Percentiles rank a stretch among this genome's conserved stretches.
Evolutionary conservation across 2,113 vertebrate species (phyloP).

Genomic region (Callaeas wilsoni): DNA sequence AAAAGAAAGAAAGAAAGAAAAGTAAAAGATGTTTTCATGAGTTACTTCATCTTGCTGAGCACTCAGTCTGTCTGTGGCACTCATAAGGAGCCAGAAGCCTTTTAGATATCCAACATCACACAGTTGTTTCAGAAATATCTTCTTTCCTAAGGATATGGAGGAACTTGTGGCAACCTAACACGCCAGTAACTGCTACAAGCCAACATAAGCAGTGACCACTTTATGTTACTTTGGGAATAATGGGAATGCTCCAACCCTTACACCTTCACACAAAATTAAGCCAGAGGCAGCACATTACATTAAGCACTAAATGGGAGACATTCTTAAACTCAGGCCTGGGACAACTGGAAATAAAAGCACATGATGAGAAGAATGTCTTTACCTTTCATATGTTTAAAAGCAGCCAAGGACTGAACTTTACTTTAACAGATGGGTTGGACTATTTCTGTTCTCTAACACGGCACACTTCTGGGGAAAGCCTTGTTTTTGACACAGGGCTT

Average conservation of each 20-base stretch:
- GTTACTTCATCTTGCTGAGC: neutral
- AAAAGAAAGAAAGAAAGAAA: too few relatives aligned
- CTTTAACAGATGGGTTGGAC: neutral
- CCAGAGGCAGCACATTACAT: neutral
- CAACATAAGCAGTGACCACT: neutral
- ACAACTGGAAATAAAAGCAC: neutral
- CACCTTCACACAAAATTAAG: neutral
- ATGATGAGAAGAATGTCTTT: neutral
- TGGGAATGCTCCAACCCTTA: neutral
- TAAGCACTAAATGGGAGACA: neutral
- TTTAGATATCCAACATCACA: neutral
- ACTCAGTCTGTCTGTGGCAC: neutral
- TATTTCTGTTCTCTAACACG: neutral
- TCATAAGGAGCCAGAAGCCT: neutral
- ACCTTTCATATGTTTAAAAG: neutral
- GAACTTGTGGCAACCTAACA: neutral
- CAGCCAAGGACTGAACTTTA: neutral
- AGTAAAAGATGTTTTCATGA: too few relatives aligned
- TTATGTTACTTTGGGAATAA: neutral
- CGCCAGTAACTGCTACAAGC: accelerated
- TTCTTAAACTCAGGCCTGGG: neutral
- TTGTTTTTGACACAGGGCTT: constrained; percentile 8
- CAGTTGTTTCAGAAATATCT: neutral
- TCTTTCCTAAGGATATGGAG: neutral
- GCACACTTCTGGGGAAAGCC: neutral